A percentile compares a stretch with the other conserved stretches of the same genome.
Conservation (phyloP, 2,797 vertebrate species). For the Pangasius krempfi region DNA sequence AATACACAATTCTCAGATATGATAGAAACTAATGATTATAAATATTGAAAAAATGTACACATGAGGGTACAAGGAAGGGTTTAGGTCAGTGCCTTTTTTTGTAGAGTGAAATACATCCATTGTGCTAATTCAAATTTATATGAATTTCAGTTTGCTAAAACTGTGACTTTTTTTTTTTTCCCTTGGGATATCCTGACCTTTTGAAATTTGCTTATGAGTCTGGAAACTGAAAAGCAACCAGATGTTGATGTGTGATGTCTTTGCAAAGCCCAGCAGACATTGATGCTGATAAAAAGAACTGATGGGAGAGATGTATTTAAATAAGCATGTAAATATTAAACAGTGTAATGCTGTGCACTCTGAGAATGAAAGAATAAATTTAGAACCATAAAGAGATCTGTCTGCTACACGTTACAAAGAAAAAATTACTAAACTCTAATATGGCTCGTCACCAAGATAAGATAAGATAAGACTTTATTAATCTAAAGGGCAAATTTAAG, state of each 20-base stretch:
- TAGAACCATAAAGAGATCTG: neutral
- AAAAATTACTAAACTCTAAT: neutral
- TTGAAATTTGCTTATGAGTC: slow-evolving; percentile 18
- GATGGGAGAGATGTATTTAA: slow-evolving; percentile 3
- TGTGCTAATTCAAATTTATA: neutral
- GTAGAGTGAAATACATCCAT: neutral
- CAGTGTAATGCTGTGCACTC: neutral
- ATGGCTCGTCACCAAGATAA: neutral
- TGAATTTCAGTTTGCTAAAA: slow-evolving; percentile 4
- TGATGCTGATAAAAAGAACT: slow-evolving; percentile 20
- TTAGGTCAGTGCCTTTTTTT: neutral
- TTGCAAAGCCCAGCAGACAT: neutral
- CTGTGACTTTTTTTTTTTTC: neutral
- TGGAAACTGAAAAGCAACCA: slow-evolving; percentile 16
- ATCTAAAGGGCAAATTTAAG: neutral
- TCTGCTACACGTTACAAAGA: neutral
- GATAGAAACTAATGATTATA: neutral
- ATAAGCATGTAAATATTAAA: slow-evolving; percentile 29
- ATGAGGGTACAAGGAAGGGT: neutral
- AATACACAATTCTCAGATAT: neutral
- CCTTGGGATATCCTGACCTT: neutral
- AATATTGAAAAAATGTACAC: neutral
- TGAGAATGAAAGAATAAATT: neutral
- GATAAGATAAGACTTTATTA: neutral
- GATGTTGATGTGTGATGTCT: slow-evolving; percentile 30